phyloP scores from a whole-genome alignment of 2,113 vertebrate species.

The Myrmophylax atrothorax region DNA sequence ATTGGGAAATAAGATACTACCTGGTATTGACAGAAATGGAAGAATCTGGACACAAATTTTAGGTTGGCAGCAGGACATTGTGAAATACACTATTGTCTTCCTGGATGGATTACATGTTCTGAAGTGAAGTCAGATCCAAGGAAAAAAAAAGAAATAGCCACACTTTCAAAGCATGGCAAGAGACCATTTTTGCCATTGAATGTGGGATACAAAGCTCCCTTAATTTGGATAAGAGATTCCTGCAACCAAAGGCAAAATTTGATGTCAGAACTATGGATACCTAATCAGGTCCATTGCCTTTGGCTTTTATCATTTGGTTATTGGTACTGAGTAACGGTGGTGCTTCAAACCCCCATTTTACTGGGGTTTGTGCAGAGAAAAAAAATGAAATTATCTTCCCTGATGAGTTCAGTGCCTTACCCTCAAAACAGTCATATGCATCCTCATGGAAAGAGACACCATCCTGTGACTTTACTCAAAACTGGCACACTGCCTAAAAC shows the following conservation, averaged over 20 bases:
- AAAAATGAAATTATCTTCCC: neutral
- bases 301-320: neutral
- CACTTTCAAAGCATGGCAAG: neutral
- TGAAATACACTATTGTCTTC: neutral
- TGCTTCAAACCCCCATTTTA: neutral
- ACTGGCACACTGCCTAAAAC: neutral
- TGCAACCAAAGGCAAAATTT: neutral
- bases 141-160: neutral
- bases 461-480: neutral
- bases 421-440: neutral
- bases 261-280: neutral
- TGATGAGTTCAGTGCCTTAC: neutral
- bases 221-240: neutral
- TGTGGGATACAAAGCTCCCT: neutral
- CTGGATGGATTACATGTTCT: neutral
- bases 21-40: neutral
- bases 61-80: neutral
- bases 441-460: neutral
- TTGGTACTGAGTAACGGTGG: neutral
- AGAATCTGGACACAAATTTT: neutral
- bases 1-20: neutral
- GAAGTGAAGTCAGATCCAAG: neutral
- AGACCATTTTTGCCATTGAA: neutral
- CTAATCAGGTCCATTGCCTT: neutral
- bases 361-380: neutral